Conservation (phyloP, 2,797 vertebrate genomes). For the Centroberyx gerrardi region DNA sequence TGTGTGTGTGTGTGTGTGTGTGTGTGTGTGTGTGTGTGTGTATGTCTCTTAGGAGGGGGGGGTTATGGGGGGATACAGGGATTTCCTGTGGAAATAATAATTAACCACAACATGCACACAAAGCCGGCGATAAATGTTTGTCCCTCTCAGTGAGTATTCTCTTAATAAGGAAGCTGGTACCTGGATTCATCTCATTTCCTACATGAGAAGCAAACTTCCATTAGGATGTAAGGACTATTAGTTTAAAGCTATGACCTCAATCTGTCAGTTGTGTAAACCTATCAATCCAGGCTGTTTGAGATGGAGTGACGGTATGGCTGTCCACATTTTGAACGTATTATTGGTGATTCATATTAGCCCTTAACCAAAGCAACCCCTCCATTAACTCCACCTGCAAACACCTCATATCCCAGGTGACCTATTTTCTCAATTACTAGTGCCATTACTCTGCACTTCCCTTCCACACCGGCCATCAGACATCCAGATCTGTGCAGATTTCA, state of each 20-base stretch:
- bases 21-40: slow-evolving; percentile 41
- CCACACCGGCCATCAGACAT: slow-evolving; percentile 66
- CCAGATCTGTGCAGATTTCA: slow-evolving; percentile 70
- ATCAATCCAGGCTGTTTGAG: slow-evolving; percentile 90
- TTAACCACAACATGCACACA: slow-evolving; percentile 92
- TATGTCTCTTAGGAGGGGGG: slow-evolving; percentile 58
- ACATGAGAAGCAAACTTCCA: slow-evolving; percentile 85
- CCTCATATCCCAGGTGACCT: slow-evolving; percentile 80
- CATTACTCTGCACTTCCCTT: slow-evolving; percentile 80
- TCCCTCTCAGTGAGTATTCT: slow-evolving; percentile 78
- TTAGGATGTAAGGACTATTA: slow-evolving; percentile 57
- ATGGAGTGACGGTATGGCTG: slow-evolving; percentile 86
- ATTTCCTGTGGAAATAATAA: slow-evolving; percentile 97
- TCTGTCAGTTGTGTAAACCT: slow-evolving; percentile 78
- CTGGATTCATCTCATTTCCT: slow-evolving; percentile 87
- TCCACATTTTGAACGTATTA: slow-evolving; percentile 85
- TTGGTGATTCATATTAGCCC: slow-evolving; percentile 80
- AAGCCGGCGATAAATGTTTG: slow-evolving; percentile 87
- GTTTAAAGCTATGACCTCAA: slow-evolving; percentile 72
- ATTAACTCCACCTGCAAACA: slow-evolving; percentile 85
- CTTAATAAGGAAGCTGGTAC: slow-evolving; percentile 82
- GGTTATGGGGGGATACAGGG: slow-evolving; percentile 71
- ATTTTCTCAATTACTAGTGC: slow-evolving; percentile 84
- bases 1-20: slow-evolving; percentile 37
- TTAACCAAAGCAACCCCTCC: slow-evolving; percentile 80